Conservation (phyloP, 2,113 vertebrate species). For the Chaetorhynchus papuensis region DNA sequence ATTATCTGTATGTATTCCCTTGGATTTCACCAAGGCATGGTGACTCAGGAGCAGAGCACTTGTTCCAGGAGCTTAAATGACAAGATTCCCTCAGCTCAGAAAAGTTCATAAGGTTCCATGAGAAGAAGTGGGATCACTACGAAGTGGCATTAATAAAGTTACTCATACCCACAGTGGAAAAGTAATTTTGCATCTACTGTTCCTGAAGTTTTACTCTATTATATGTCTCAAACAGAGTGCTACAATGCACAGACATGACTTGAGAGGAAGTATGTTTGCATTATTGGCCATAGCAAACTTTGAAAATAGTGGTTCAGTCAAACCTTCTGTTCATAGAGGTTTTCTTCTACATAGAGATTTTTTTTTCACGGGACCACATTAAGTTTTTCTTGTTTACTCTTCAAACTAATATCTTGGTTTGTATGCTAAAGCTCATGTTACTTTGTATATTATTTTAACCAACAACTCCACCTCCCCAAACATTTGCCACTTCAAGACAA, state of each 20-base stretch:
- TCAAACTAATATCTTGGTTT: background rate
- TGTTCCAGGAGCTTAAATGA: background rate
- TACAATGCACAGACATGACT: background rate
- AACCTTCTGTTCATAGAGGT: background rate
- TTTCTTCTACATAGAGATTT: background rate
- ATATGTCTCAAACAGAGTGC: background rate
- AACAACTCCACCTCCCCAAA: background rate
- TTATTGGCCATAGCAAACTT: background rate
- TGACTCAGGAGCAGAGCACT: background rate
- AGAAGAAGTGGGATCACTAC: background rate
- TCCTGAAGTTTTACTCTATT: background rate
- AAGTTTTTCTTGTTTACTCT: background rate
- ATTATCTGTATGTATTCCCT: background rate
- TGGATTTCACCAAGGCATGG: background rate
- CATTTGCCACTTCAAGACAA: background rate
- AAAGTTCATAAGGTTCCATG: background rate
- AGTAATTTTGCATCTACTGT: background rate
- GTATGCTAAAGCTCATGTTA: background rate
- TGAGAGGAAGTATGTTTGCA: background rate
- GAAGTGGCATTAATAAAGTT: background rate
- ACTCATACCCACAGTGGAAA: background rate
- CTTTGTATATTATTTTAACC: background rate
- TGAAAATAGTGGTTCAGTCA: background rate
- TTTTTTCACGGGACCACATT: background rate
- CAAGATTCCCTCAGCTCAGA: background rate